Base-by-base conservation (phyloP, 2,113 vertebrate species). In the Sinocyclocheilus grahami region DNA sequence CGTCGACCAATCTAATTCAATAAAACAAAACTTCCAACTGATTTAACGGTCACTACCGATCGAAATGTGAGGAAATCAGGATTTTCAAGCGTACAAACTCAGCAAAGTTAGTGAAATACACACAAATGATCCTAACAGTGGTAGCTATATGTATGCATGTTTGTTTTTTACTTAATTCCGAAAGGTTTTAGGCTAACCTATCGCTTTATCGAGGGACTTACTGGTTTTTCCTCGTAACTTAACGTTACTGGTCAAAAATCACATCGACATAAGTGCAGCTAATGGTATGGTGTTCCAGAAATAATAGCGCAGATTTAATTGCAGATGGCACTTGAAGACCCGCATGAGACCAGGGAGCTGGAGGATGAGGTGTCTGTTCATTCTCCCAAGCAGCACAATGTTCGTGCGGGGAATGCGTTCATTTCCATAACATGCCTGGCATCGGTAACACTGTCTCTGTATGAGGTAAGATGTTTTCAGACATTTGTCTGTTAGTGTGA, bases 341-440 rank as follows among this genome's bases (percentile, higher is more conserved):
- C 58, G 72, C 5, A 71, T 3, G 58, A 65, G 2, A 11, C 24
- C 1, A 42, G 53, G 5, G 60, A 65, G 27, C 12, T 42, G 71
- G 24, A n/a, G 62, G 67, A 78, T 3, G 72, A 78, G 48, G 18
- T 8, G 18, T n/a, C 51, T 42, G 77, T 75, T 4, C 24, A 76
- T 84, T 89, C 88, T 22, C 88, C 88, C 1, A 89, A 89, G 37
- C 27, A 65, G 27, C 65, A 46, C 0, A 72, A 74, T n/a, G 65
- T 86, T 3, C 53, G 80, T 1, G 2, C 24, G 16, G 82, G 88
- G 88, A 48, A 82, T 33, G 4, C 75, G 22, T 86, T 86, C 8
- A 76, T 86, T 55, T 67, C 81, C 3, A 2, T 86, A 16, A 53
- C 24, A 7, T 80, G 81, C 6, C 69, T 87, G 27, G 22, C 42